A percentile compares a stretch with the other conserved stretches of the same genome.
Conservation (phyloP, 1,140 invertebrate species). For the Cherax quadricarinatus region DNA sequence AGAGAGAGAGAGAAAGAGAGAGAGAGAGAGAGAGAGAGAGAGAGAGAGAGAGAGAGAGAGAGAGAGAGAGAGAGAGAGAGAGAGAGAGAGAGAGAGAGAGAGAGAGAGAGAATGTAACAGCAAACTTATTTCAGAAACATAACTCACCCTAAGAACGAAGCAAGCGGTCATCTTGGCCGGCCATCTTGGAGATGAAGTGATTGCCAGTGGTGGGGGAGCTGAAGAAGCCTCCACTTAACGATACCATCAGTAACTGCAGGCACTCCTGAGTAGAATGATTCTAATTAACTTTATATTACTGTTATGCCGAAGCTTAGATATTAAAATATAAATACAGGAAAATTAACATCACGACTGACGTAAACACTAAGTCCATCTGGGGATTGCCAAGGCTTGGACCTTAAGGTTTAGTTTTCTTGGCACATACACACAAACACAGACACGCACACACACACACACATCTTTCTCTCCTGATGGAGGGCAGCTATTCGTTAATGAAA, state of each 20-base stretch:
- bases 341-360: not conserved
- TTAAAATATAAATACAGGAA: not conserved
- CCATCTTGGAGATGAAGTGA: not conserved
- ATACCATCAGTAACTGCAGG: not conserved
- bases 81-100: not conserved
- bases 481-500: too few relatives aligned
- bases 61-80: conserved; percentile 15
- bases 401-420: too few relatives aligned
- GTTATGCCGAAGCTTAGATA: not conserved
- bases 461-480: too few relatives aligned
- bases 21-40: not conserved
- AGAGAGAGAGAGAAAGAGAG: not conserved
- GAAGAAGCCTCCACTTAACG: not conserved
- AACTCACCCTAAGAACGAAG: not conserved
- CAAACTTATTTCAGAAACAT: too few relatives aligned
- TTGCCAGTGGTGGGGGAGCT: not conserved
- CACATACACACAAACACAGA: too few relatives aligned
- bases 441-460: too few relatives aligned
- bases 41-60: not conserved
- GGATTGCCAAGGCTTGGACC: too few relatives aligned
- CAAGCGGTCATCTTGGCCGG: conserved; percentile 2
- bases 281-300: not conserved
- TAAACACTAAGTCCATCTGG: too few relatives aligned
- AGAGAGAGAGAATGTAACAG: conserved; percentile 4
- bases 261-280: not conserved